Evolutionary conservation across 2,888 invertebrate genomes (phyloP), one percentile per base, ranked within the genome.

Genomic region (Apamea crenata): DNA sequence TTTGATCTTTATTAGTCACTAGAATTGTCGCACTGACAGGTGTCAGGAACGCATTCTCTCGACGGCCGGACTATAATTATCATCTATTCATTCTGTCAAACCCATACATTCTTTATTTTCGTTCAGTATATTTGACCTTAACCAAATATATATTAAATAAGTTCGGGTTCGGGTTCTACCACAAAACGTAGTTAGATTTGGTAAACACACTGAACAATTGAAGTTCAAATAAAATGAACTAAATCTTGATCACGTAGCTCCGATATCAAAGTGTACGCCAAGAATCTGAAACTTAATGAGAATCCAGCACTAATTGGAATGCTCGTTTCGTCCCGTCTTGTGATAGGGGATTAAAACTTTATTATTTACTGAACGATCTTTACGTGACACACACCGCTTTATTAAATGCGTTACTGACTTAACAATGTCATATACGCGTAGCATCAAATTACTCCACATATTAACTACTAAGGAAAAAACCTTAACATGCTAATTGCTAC

Each of bases 281-380:
- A 95, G 94, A 95, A 94, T 94, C 95, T 94, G 93, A 93, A 94
- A 94, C 94, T 94, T 96, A 96, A 95, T 95, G 95, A 95, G 95
- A 94, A 94, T 94, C 92, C 92, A 92, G 93, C 93, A 93, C 96
- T 96, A 96, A 96, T 96, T 96, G 96, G 95, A 96, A 95, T 94
- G 94, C 94, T 95, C 94, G 93, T 94, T 95, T 93, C 93, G 92
- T 94, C 92, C 90, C 87, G 84, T 82, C 89, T 91, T 90, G 90
- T 92, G 92, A 93, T 93, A 91, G 91, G 91, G 91, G 92, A 93
- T 93, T 93, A 92, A 93, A 94, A 93, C 92, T 93, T 94, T 92
- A 91, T 91, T 91, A 92, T 92, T 92, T 93, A 92, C 89, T 90
- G 86, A 91, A 92, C 83, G 88, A 88, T 89, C 80, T 79, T 87